Evolutionary conservation across 2,888 invertebrate species (phyloP), one percentile per base, ranked within the genome.

Genomic region (Cheilosia grossa): DNA sequence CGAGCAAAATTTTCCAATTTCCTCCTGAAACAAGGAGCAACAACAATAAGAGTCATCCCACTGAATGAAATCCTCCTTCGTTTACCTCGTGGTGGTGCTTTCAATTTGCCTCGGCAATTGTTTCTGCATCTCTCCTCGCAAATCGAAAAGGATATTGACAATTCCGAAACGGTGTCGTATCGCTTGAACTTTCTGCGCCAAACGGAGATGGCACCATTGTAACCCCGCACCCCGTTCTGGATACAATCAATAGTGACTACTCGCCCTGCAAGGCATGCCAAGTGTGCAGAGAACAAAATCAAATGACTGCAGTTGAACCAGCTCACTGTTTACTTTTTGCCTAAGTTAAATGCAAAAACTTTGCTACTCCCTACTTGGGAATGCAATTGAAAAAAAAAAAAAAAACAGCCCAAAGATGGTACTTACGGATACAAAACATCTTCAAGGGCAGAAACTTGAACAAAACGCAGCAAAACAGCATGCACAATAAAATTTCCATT

Each of bases 401-500:
- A n/a, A n/a, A 54, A 54, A 58, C 5, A 78, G 49, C 40, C 44
- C 42, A 73, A 78, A 70, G 64, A 75, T 64, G 49, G 67, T 67
- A 72, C 82, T n/a, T 33, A 59, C 73, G 64, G 66, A 77, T 42
- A 72, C 53, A 70, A 40, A 66, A 77, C 54, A 73, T 67, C 67
- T 63, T 74, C 73, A 79, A 79, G 83, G 79, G 51, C 74, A 79
- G 17, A 19, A 73, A 56, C 67, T 78, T 72, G 49, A 61, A 63
- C 82, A 74, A 51, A 74, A 74, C 82, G 73, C 44, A 79, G 70
- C 79, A 53, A 74, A 83, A 83, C 82, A 79, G 58, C 74, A 53
- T 78, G 79, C 82, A 79, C 83, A 79, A 83, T 83, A 83, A 83
- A 83, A 83, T 66, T 79, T 79, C 79, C 79, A 83, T 83, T 83